Evolutionary conservation across 2,797 vertebrate species (phyloP), one percentile per base, ranked within the genome.

Genomic region (Tenualosa thibaudeaui): DNA sequence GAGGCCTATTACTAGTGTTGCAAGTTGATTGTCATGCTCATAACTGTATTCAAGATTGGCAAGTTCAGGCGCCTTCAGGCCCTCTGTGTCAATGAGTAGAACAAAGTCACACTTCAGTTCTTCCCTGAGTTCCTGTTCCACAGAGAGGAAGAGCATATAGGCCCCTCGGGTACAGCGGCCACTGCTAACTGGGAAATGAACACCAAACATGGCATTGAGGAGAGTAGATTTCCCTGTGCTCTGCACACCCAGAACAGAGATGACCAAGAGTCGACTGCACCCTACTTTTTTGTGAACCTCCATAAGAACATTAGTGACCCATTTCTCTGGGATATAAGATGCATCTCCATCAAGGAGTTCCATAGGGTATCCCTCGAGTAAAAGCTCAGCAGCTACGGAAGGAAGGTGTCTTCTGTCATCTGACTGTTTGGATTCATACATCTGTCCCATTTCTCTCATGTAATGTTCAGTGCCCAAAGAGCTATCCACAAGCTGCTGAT

Each of bases 1-100:
- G 5, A 94, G 87, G 0, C 93, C 93, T 71, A 93, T 91, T 24
- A 94, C 90, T 24, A 94, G 85, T 0, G 93, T 31, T 31, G 31
- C 31, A 31, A 31, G 31, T 31, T 31, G 31, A 31, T 31, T 31
- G 31, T 31, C 31, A 31, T 31, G 31, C 31, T 31, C 31, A 31
- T 31, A 31, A 31, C 31, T 31, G 31, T 31, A 31, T 31, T 31
- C 31, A 31, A 31, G 31, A 31, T 31, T 31, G 31, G 31, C 31
- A 31, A 31, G 31, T 31, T 31, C 31, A 31, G 31, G 31, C 1
- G 31, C 31, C 31, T 31, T 31, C 31, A 31, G 31, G 31, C 31
- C 31, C 31, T 31, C 31, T 31, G 31, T 31, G 31, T 31, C 31
- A 31, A 31, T 31, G 31, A 31, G 31, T 31, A 31, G 31, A 31